Conservation (phyloP, 2,888 invertebrate species). For the Urechis unicinctus region DNA sequence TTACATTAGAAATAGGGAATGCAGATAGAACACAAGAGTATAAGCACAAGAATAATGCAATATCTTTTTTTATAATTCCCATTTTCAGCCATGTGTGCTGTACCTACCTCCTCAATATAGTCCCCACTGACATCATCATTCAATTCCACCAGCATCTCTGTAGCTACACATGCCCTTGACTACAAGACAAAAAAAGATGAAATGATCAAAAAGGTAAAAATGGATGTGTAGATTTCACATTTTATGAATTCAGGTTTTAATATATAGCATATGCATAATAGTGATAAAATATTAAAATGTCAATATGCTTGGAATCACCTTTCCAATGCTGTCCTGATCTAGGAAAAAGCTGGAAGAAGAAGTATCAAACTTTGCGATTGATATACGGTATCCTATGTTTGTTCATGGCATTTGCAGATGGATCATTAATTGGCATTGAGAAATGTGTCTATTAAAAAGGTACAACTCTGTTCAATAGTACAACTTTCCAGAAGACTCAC, state of each 20-base stretch:
- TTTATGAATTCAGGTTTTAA: not conserved
- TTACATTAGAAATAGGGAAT: too few relatives aligned
- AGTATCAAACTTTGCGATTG: too few relatives aligned
- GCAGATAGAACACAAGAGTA: too few relatives aligned
- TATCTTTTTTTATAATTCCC: too few relatives aligned
- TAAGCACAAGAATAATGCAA: too few relatives aligned
- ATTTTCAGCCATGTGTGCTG: too few relatives aligned
- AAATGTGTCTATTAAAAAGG: not conserved
- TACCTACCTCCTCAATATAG: conserved; percentile 80
- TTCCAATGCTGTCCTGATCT: conserved; percentile 72
- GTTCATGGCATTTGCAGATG: too few relatives aligned
- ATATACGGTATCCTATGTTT: too few relatives aligned
- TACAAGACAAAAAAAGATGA: conserved; percentile 24
- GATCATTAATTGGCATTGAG: not conserved
- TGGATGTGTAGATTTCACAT: not conserved
- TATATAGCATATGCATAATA: too few relatives aligned
- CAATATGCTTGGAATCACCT: conserved; percentile 33
- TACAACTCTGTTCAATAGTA: not conserved
- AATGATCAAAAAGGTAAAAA: too few relatives aligned
- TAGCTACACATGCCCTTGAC: conserved; percentile 76
- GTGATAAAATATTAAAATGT: too few relatives aligned
- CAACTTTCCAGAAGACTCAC: conserved; percentile 54
- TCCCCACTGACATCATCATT: conserved; percentile 91
- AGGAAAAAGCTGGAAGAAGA: conserved; percentile 76
- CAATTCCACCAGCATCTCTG: conserved; percentile 76